A percentile compares a stretch with the other conserved stretches of the same genome.
Evolutionary conservation across 2,888 invertebrate genomes (phyloP).

Genomic region (Pristionchus fissidentatus): DNA sequence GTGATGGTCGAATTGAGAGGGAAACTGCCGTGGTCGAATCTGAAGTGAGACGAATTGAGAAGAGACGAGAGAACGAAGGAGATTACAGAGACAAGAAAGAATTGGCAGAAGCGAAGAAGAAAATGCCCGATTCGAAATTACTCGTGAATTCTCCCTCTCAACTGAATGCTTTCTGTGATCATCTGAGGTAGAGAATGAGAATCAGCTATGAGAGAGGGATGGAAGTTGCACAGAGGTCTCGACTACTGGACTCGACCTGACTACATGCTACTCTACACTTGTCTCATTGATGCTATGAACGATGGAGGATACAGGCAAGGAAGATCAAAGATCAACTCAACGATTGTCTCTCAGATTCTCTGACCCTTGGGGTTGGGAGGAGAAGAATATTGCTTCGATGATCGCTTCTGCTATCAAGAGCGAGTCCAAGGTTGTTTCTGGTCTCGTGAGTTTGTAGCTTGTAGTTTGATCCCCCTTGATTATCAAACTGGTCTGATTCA

Average conservation of each 20-base stretch:
- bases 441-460: not conserved
- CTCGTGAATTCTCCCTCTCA: slow-evolving; percentile 25
- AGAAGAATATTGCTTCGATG: not conserved
- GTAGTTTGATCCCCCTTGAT: not conserved
- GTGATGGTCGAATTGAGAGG: slow-evolving; percentile 47
- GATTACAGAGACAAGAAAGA: slow-evolving; percentile 47
- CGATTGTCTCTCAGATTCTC: slow-evolving; percentile 9
- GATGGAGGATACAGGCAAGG: slow-evolving; percentile 6
- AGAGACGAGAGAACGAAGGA: not conserved
- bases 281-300: slow-evolving; percentile 7
- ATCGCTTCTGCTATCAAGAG: not conserved
- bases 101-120: slow-evolving; percentile 13
- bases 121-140: slow-evolving; percentile 3
- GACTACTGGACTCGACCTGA: slow-evolving; percentile 44
- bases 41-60: slow-evolving; percentile 34
- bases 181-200: slow-evolving; percentile 24
- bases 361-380: slow-evolving; percentile 33
- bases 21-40: slow-evolving; percentile 39
- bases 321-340: slow-evolving; percentile 14
- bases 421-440: not conserved
- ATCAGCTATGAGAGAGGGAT: not conserved
- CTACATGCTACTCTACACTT: slow-evolving; percentile 32
- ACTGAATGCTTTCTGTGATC: slow-evolving; percentile 14
- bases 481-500: no score
- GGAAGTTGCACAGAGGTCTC: not conserved